Conservation (phyloP, 1,140 invertebrate species). For the Calliphora vicina region DNA sequence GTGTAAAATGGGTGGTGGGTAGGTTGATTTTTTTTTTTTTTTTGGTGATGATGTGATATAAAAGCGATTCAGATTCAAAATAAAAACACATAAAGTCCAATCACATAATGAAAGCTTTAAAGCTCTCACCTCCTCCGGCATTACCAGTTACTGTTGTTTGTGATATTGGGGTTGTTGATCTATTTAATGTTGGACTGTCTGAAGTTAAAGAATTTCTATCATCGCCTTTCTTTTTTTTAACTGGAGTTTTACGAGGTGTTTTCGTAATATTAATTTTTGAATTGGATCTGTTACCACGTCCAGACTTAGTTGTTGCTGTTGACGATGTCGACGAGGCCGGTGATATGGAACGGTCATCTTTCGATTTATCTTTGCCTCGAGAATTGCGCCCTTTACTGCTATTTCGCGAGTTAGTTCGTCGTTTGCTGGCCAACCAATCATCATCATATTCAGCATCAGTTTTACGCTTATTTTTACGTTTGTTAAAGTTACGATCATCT, state of each 20-base stretch:
- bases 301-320: slow-evolving; percentile 45
- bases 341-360: slow-evolving; percentile 59
- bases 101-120: slow-evolving; percentile 3
- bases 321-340: slow-evolving; percentile 58
- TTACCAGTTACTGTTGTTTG: slow-evolving; percentile 30
- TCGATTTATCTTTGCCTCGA: slow-evolving; percentile 50
- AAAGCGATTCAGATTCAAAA: background rate
- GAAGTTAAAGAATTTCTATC: background rate
- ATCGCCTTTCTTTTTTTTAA: slow-evolving; percentile 51
- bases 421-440: slow-evolving; percentile 56
- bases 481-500: slow-evolving; percentile 56
- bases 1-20: slow-evolving; percentile 2
- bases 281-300: background rate
- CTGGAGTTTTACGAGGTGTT: slow-evolving; percentile 56
- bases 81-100: slow-evolving; percentile 16
- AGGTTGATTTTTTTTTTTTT: background rate
- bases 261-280: slow-evolving; percentile 40
- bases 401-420: slow-evolving; percentile 49
- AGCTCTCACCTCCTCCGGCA: slow-evolving; percentile 24
- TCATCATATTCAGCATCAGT: slow-evolving; percentile 61
- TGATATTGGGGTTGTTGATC: background rate
- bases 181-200: background rate
- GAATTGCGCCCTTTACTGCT: slow-evolving; percentile 54
- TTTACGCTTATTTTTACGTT: slow-evolving; percentile 53
- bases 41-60: background rate